Percentiles rank a stretch among this genome's conserved stretches.
Evolutionary conservation across 2,888 invertebrate genomes (phyloP).

Genomic region (Rutpela maculata): DNA sequence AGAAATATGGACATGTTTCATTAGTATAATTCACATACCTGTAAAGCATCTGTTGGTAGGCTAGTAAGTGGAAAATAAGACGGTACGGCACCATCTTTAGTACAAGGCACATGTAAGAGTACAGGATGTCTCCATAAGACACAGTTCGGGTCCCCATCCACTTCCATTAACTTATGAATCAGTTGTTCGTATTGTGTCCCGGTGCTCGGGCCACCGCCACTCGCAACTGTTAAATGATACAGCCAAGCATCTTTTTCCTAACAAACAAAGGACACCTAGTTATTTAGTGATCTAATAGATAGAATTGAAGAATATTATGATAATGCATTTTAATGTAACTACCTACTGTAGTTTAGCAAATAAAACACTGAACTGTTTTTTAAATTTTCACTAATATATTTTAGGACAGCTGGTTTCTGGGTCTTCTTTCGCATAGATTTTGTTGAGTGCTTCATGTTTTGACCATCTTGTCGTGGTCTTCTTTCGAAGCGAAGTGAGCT

Average conservation of each 20-base stretch:
- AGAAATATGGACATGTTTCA: too few relatives aligned
- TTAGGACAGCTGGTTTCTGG: too few relatives aligned
- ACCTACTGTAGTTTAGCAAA: too few relatives aligned
- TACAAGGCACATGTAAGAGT: constrained; percentile 82
- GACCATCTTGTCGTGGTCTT: too few relatives aligned
- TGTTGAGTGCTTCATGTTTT: too few relatives aligned
- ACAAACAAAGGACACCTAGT: constrained; percentile 39
- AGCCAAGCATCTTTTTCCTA: constrained; percentile 92
- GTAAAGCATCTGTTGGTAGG: constrained; percentile 90
- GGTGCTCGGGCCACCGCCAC: constrained; percentile 91
- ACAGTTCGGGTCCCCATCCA: constrained; percentile 94
- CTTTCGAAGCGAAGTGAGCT: too few relatives aligned
- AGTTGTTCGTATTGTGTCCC: constrained; percentile 98
- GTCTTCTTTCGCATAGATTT: too few relatives aligned
- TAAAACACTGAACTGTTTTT: too few relatives aligned
- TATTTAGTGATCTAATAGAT: neutral
- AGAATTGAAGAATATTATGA: too few relatives aligned
- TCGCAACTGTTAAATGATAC: constrained; percentile 92
- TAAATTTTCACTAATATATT: too few relatives aligned
- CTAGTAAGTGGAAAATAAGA: constrained; percentile 89
- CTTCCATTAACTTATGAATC: constrained; percentile 96
- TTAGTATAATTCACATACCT: constrained; percentile 73
- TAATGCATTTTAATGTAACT: too few relatives aligned
- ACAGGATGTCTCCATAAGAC: constrained; percentile 96
- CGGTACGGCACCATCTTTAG: constrained; percentile 89